Conservation (phyloP, 2,797 vertebrate genomes). For the Danio albolineatus region DNA sequence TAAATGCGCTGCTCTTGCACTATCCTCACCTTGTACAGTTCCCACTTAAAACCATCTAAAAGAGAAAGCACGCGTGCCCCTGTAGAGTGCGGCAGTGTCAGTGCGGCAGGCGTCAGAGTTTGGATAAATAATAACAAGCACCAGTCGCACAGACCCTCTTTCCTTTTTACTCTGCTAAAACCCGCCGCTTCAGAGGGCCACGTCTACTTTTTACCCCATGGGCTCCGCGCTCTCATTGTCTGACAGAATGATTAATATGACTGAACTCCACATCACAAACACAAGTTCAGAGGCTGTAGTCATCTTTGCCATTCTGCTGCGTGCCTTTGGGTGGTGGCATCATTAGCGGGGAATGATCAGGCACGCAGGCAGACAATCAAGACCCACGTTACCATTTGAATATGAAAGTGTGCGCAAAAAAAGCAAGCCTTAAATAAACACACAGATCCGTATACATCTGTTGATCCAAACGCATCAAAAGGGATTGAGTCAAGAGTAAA, state of each 20-base stretch:
- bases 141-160: conserved; percentile 65
- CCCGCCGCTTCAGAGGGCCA: conserved; percentile 64
- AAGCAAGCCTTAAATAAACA: conserved; percentile 36
- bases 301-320: conserved; percentile 41
- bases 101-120: conserved; percentile 55
- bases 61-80: conserved; percentile 69
- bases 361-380: conserved; percentile 39
- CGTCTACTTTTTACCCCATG: conserved; percentile 77
- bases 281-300: conserved; percentile 73
- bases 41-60: conserved; percentile 78
- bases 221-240: conserved; percentile 79
- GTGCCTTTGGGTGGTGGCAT: conserved; percentile 53
- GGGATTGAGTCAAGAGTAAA: conserved; percentile 7
- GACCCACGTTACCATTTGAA: conserved; percentile 31
- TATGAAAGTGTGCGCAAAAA: conserved; percentile 13
- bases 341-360: conserved; percentile 46
- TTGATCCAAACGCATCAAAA: background rate
- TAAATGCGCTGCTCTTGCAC: conserved; percentile 78
- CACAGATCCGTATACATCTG: conserved; percentile 7
- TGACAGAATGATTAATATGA: conserved; percentile 85
- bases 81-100: conserved; percentile 57
- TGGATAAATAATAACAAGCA: conserved; percentile 78
- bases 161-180: conserved; percentile 75
- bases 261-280: conserved; percentile 81
- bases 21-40: conserved; percentile 78